Conservation (phyloP, 2,797 vertebrate genomes). For the Alcedo atthis region DNA sequence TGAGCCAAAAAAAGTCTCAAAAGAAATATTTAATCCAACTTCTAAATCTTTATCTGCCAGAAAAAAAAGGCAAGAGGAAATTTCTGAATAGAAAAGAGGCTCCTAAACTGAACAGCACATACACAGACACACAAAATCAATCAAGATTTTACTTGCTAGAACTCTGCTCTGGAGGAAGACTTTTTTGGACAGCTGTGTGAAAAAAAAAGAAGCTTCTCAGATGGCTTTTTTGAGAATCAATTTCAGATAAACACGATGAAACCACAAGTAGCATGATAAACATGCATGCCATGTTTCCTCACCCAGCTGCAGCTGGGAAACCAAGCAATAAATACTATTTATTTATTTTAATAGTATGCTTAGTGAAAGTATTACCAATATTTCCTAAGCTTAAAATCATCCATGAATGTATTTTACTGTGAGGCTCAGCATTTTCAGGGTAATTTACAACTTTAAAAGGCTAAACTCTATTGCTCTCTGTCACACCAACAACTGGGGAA, state of each 20-base stretch:
- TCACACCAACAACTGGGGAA: conserved; percentile 76
- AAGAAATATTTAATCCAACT: conserved; percentile 3
- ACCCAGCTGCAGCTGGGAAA: conserved; percentile 66
- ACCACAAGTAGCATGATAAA: conserved; percentile 72
- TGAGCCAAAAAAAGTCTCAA: no score
- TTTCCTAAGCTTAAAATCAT: conserved; percentile 78
- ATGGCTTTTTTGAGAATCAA: conserved; percentile 58
- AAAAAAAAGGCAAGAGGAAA: not conserved
- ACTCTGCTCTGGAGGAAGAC: conserved; percentile 5
- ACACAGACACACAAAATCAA: not conserved
- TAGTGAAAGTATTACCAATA: conserved; percentile 81
- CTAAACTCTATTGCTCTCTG: conserved; percentile 79
- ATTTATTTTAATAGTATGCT: conserved; percentile 83
- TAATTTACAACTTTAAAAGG: conserved; percentile 83
- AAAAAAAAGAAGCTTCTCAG: conserved; percentile 38
- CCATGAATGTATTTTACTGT: conserved; percentile 74
- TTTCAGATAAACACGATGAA: conserved; percentile 71
- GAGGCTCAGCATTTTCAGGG: conserved; percentile 78
- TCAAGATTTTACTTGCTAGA: conserved; percentile 7
- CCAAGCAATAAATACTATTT: conserved; percentile 80
- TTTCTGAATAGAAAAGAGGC: not conserved
- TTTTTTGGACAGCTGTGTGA: conserved; percentile 4
- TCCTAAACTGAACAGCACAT: not conserved
- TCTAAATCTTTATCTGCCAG: not conserved
- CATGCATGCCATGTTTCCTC: conserved; percentile 67